Conservation (phyloP, 1,140 invertebrate genomes). For the Wasmannia auropunctata region DNA sequence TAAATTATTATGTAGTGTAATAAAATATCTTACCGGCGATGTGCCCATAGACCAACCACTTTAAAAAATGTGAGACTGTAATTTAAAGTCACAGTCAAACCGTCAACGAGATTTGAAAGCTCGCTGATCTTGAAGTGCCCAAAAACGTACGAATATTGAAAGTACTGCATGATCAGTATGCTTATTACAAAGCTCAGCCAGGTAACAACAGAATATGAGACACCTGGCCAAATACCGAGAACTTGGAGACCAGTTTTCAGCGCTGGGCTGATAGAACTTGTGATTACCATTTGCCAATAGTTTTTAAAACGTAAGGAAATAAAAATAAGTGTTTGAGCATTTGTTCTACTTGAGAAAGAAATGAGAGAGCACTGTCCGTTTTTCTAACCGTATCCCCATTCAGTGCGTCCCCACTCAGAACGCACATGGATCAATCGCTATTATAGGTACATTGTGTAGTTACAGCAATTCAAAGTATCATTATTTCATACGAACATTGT, state of each 20-base stretch:
- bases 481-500: no score
- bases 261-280: background rate
- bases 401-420: slow-evolving; percentile 11
- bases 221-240: slow-evolving; percentile 26
- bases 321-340: background rate
- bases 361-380: background rate
- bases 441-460: background rate
- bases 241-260: background rate
- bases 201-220: background rate
- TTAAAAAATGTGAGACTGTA: slow-evolving; percentile 19
- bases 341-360: background rate
- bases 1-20: background rate
- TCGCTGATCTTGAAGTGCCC: background rate
- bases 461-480: no score
- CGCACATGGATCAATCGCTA: slow-evolving; percentile 6
- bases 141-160: slow-evolving; percentile 41
- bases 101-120: slow-evolving; percentile 26
- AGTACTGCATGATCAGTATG: background rate
- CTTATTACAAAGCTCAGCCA: background rate
- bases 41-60: background rate
- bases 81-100: background rate
- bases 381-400: background rate
- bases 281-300: background rate
- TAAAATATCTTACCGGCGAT: slow-evolving; percentile 26
- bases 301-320: background rate